These are phyloP conservation scores for Micrasema longulum DNA, from an alignment of 1,140 invertebrate species.

Conservation along the genomic window DNA sequence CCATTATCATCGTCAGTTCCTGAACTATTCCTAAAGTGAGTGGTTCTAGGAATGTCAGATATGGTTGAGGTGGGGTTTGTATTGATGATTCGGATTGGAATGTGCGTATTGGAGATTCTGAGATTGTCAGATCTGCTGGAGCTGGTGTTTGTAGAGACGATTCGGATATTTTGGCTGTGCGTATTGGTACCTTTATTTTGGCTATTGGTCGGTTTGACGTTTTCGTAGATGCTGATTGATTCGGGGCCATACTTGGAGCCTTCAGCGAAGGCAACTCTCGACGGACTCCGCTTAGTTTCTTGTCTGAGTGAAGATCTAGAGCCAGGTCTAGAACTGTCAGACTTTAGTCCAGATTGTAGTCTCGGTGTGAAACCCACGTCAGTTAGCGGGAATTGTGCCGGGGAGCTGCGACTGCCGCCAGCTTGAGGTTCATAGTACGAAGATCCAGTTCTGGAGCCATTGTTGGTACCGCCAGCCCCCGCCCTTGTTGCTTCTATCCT, in stretches of 20 bases:
- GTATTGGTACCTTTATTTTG: constrained; percentile 5
- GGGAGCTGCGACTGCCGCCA: not conserved
- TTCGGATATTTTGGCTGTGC: not conserved
- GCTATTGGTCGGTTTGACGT: constrained; percentile 8
- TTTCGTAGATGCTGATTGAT: constrained; percentile 16
- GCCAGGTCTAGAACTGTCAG: constrained; percentile 29
- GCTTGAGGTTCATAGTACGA: not conserved
- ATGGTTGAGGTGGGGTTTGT: not conserved
- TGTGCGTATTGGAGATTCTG: not conserved
- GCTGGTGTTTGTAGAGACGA: not conserved
- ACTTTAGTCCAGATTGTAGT: not conserved
- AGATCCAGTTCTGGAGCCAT: constrained; percentile 18
- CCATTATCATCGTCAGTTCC: constrained; percentile 3
- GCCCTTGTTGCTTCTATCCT: constrained; percentile 31
- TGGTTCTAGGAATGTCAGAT: not conserved
- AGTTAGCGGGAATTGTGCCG: not conserved
- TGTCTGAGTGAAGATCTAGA: constrained; percentile 22
- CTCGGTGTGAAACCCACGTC: not conserved
- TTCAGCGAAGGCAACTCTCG: constrained; percentile 24
- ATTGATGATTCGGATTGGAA: not conserved
- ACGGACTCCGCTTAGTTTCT: not conserved
- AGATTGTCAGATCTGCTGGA: not conserved
- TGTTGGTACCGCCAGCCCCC: constrained; percentile 26
- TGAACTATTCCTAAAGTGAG: not conserved
- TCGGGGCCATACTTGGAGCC: constrained; percentile 2